These are phyloP conservation scores for Fringilla coelebs DNA, from an alignment of 2,797 vertebrate species.

Conservation along the genomic window DNA sequence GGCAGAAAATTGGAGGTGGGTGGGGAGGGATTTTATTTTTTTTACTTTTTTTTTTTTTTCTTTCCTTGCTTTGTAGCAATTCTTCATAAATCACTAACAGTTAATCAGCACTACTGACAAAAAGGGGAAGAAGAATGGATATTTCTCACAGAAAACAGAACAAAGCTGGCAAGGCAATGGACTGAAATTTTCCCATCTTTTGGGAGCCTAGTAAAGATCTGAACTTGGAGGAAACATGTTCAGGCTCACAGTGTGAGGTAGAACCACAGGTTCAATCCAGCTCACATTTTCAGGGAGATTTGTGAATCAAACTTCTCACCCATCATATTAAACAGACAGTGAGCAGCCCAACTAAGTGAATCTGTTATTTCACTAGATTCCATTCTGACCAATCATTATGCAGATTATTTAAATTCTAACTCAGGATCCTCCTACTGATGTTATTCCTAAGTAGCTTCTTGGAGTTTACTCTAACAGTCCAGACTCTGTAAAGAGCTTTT, in stretches of 20 bases:
- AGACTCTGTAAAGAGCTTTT: neutral
- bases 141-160: neutral
- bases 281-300: neutral
- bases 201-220: neutral
- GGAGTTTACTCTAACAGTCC: neutral
- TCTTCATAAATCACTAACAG: neutral
- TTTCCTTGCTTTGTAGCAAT: neutral
- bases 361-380: neutral
- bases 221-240: neutral
- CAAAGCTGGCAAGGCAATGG: neutral
- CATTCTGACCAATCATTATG: neutral
- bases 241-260: neutral
- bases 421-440: neutral
- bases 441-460: neutral
- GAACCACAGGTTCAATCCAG: neutral
- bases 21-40: neutral
- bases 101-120: neutral
- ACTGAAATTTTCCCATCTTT: neutral
- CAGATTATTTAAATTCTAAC: neutral
- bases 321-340: neutral
- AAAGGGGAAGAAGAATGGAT: neutral
- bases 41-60: neutral
- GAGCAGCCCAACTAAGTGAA: neutral
- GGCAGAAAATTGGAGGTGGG: fast-evolving
- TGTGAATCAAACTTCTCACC: neutral